Evolutionary conservation across 92 coral and sea anemone species (phyloP).

Genomic region (Siderastrea radians): DNA sequence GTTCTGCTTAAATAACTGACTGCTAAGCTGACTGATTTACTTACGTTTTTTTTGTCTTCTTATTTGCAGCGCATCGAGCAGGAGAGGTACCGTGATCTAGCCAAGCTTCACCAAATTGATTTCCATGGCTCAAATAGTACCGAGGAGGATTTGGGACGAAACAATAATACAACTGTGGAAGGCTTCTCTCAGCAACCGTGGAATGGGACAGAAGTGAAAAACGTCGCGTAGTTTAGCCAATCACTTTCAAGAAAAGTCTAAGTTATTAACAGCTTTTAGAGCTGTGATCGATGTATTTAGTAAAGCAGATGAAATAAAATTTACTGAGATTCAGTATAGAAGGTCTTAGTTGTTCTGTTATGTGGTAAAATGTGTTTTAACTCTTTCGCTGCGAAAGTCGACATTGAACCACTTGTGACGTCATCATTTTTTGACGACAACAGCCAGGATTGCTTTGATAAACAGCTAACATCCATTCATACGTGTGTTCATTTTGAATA

Average conservation of each 20-base stretch:
- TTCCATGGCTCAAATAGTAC: neutral
- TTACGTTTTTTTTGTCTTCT: neutral
- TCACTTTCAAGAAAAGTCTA: neutral
- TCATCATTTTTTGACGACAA: too few relatives aligned
- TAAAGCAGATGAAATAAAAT: slow-evolving; percentile 10
- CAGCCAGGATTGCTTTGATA: too few relatives aligned
- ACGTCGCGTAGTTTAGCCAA: neutral
- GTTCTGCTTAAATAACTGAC: too few relatives aligned
- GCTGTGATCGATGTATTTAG: neutral
- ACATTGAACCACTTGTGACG: too few relatives aligned
- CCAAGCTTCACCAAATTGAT: neutral
- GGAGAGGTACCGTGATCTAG: slow-evolving; percentile 24
- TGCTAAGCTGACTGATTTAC: too few relatives aligned
- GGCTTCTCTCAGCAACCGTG: neutral
- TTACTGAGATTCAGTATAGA: slow-evolving; percentile 15
- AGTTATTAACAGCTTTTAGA: neutral
- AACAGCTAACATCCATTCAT: too few relatives aligned
- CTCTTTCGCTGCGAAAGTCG: too few relatives aligned
- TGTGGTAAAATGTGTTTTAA: too few relatives aligned
- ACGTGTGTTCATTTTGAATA: too few relatives aligned
- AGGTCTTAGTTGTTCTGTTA: too few relatives aligned
- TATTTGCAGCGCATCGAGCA: slow-evolving; percentile 3
- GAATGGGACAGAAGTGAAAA: slow-evolving; percentile 19
- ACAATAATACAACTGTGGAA: neutral
- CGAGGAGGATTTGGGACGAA: neutral